Evolutionary conservation across 2,797 vertebrate genomes (phyloP).

Genomic region (Microchirus variegatus): DNA sequence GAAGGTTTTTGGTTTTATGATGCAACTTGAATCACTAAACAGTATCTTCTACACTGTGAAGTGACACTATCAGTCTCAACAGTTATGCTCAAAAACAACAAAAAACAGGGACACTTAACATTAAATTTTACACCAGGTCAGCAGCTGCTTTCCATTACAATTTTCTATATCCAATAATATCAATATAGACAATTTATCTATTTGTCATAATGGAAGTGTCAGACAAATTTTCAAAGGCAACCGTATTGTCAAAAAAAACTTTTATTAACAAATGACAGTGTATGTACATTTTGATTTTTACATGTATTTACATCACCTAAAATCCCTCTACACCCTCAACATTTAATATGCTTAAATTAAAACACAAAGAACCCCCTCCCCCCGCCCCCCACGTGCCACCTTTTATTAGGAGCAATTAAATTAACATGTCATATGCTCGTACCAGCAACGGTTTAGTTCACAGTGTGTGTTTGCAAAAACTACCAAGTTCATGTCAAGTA

Average conservation of each 20-base stretch:
- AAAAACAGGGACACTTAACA: conserved; percentile 12
- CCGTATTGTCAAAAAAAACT: conserved; percentile 16
- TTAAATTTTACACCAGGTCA: conserved; percentile 34
- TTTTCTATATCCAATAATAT: too few species aligned
- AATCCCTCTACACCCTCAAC: conserved; percentile 32
- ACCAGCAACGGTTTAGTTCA: conserved; percentile 77
- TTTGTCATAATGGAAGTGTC: too few species aligned
- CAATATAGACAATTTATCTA: too few species aligned
- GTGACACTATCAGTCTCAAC: conserved; percentile 6
- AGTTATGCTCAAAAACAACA: conserved; percentile 2
- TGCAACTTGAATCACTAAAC: conserved; percentile 24
- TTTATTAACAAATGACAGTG: conserved; percentile 79
- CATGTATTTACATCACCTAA: conserved; percentile 55
- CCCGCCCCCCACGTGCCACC: conserved; percentile 17
- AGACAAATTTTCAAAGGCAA: conserved; percentile 33
- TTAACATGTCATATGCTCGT: conserved; percentile 60
- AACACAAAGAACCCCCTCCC: conserved; percentile 47
- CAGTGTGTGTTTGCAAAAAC: conserved; percentile 73
- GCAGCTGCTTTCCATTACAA: background rate
- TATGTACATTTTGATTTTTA: conserved; percentile 49
- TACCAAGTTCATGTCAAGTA: conserved; percentile 70
- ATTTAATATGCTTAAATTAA: conserved; percentile 55
- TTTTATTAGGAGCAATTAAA: conserved; percentile 47
- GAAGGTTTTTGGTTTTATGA: conserved; percentile 19
- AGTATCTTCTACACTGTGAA: conserved; percentile 11